Evolutionary conservation across 2,113 vertebrate genomes (phyloP), one percentile per base, ranked within the genome.

Genomic region (Porphyrio hochstetteri): DNA sequence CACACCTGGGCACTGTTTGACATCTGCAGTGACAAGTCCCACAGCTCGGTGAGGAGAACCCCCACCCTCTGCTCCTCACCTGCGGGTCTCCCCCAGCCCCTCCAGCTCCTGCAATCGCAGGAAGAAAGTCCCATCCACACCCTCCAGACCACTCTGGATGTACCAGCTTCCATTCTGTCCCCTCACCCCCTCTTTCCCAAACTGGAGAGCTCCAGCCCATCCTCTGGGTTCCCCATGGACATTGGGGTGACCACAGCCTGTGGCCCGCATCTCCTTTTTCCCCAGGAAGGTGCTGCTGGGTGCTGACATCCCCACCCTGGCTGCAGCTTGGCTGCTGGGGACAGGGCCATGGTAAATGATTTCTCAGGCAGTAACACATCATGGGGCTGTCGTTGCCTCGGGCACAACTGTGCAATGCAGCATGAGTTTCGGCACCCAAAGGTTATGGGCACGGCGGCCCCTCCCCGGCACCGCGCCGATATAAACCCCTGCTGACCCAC

Each of bases 281-380:
- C 46, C 11, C 7, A 0, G 44, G 18, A 11, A 48, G 25, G 33
- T 70, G 42, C 53, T 68, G 53, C 5, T 48, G 75, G 64, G 67
- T 50, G 74, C 79, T 9, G 17, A 11, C 1, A 2, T 86, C 46
- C 42, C 64, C 60, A 13, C 55, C 33, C 23, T 5, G 28, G 55
- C 48, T 81, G 53, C 40, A 87, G 68, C 36, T 25, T 4, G 27
- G 44, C 86, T 77, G 52, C 68, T 5, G 63, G 59, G 56, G 89
- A 61, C 3, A 2, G 52, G 61, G 53, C 57, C 18, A 15, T 56
- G 88, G 95, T 96, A 94, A 96, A 95, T 95, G 15, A 96, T 96
- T 96, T 95, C 96, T 93, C 75, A 93, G 88, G 50, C 69, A 91
- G 44, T 48, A 84, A 81, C 80, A 60, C 3, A 3, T 85, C 1